Conservation (phyloP, 2,888 invertebrate species). For the Temnothorax ravouxi region DNA sequence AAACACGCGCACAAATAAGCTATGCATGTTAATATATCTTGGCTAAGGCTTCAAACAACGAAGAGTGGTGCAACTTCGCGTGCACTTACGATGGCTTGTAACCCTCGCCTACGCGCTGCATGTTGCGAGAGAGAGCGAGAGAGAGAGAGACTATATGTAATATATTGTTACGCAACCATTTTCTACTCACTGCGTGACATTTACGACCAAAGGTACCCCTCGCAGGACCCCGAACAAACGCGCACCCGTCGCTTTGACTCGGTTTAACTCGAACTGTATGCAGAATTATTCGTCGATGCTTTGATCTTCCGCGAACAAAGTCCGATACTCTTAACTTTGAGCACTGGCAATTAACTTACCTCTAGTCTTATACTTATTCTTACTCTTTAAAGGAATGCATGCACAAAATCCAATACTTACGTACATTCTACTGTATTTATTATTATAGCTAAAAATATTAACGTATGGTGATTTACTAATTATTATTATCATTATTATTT, state of each 20-base stretch:
- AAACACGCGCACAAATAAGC: not conserved
- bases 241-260: not conserved
- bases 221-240: not conserved
- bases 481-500: not conserved
- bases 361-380: not conserved
- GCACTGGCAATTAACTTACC: not conserved
- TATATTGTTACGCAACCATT: conserved; percentile 37
- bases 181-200: conserved; percentile 29
- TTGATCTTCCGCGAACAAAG: conserved; percentile 9
- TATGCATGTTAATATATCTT: conserved; percentile 35
- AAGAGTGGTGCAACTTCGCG: not conserved
- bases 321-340: not conserved
- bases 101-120: conserved; percentile 3
- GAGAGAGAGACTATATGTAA: not conserved
- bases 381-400: not conserved
- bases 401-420: not conserved
- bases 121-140: not conserved
- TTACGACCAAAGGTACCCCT: conserved; percentile 1
- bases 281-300: not conserved
- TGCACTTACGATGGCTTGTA: conserved; percentile 15
- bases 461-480: not conserved
- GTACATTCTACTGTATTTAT: not conserved
- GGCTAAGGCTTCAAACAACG: not conserved
- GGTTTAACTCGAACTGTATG: conserved; percentile 4
- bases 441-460: not conserved